Percentiles rank a stretch among this genome's conserved stretches.
Conservation (phyloP, 2,113 vertebrate genomes). For the Cheirogaleus medius region DNA sequence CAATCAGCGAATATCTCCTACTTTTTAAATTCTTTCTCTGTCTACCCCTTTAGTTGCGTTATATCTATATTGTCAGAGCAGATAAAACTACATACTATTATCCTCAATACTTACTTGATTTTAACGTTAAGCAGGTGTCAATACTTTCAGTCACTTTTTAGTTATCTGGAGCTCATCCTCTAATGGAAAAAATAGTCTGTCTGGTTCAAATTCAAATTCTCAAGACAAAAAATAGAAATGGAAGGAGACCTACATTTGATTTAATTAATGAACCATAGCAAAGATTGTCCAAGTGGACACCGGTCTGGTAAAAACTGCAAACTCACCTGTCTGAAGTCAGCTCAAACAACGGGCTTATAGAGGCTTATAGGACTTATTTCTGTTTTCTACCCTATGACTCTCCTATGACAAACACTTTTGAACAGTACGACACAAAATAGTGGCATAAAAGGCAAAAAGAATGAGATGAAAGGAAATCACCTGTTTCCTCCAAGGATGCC, state of each 20-base stretch:
- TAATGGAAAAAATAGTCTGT: not conserved
- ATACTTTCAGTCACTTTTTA: not conserved
- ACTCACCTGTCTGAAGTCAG: not conserved
- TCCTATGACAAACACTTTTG: not conserved
- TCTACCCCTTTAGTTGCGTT: not conserved
- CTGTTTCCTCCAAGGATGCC: not conserved
- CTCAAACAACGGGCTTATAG: not conserved
- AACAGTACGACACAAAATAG: not conserved
- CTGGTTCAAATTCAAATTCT: not conserved
- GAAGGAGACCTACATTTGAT: not conserved
- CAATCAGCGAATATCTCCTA: not conserved
- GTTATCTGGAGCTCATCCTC: not conserved
- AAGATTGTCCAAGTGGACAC: not conserved
- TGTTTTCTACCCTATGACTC: not conserved
- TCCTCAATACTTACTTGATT: not conserved
- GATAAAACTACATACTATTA: not conserved
- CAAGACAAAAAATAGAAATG: not conserved
- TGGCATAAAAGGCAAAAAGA: not conserved
- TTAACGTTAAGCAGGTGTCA: not conserved
- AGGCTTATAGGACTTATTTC: no score
- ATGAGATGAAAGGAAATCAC: not conserved
- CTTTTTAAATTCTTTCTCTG: not conserved
- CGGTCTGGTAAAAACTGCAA: not conserved
- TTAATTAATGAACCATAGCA: not conserved
- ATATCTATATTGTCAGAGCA: not conserved